phyloP scores from a whole-genome alignment of 2,888 invertebrate genomes.

The Drosophila bunnanda region DNA sequence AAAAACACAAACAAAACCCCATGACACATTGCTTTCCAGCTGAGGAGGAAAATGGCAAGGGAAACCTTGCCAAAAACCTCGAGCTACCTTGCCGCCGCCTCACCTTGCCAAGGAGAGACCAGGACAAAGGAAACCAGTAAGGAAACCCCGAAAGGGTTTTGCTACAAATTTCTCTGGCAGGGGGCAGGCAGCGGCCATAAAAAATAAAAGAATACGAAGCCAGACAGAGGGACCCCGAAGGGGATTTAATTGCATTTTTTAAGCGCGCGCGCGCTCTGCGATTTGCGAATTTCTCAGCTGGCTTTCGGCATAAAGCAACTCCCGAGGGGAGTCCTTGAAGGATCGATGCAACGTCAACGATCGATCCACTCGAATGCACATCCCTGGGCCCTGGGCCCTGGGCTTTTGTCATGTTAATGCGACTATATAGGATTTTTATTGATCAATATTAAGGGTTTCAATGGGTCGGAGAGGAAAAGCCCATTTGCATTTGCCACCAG shows the following conservation, averaged over 20 bases:
- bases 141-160: constrained; percentile 50
- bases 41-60: constrained; percentile 23
- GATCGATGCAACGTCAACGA: constrained; percentile 33
- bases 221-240: constrained; percentile 47
- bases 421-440: constrained; percentile 81
- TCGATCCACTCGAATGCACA: constrained; percentile 59
- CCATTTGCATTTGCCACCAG: constrained; percentile 68
- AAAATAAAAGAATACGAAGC: constrained; percentile 20
- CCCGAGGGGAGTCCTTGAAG: constrained; percentile 21
- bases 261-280: constrained; percentile 72
- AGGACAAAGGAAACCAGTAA: constrained; percentile 17
- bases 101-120: constrained; percentile 26
- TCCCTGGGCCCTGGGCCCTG: constrained; percentile 12
- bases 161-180: constrained; percentile 68
- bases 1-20: constrained; percentile 83
- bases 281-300: constrained; percentile 75
- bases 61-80: constrained; percentile 42
- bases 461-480: constrained; percentile 64
- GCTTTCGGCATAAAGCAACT: constrained; percentile 53
- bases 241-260: constrained; percentile 77
- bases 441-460: constrained; percentile 73
- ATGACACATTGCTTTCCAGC: constrained; percentile 65
- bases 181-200: constrained; percentile 32
- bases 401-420: constrained; percentile 80
- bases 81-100: constrained; percentile 38